These are phyloP conservation scores for Trichomalopsis sarcophagae DNA, from an alignment of 1,140 invertebrate species.

Conservation along the genomic window DNA sequence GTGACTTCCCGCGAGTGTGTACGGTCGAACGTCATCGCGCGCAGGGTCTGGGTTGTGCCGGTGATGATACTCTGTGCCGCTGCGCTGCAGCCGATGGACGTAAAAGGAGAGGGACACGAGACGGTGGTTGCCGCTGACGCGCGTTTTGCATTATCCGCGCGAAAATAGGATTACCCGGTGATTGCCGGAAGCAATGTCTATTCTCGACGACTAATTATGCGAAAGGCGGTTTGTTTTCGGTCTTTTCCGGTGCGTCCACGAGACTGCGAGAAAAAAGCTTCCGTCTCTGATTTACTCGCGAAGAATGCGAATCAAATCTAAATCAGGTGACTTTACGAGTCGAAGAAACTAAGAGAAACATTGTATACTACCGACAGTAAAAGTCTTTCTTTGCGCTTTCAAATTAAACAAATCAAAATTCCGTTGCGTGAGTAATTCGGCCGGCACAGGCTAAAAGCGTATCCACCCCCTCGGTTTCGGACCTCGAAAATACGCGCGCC, in stretches of 20 bases:
- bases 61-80: background rate
- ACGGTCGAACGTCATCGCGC: background rate
- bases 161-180: too few relatives aligned
- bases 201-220: too few relatives aligned
- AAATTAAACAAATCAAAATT: conserved; percentile 26
- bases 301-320: background rate
- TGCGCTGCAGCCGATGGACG: background rate
- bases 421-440: conserved; percentile 14
- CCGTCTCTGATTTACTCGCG: background rate
- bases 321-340: background rate
- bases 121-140: background rate
- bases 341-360: too few relatives aligned
- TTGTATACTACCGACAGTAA: too few relatives aligned
- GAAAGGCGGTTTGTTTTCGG: too few relatives aligned
- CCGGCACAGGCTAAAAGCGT: background rate
- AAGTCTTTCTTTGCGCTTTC: too few relatives aligned
- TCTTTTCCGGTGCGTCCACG: too few relatives aligned
- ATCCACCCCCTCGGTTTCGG: conserved; percentile 12
- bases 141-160: too few relatives aligned
- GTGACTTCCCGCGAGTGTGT: background rate
- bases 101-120: background rate
- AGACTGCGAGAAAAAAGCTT: background rate
- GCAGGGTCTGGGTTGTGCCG: background rate
- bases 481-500: conserved; percentile 17
- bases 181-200: too few relatives aligned